Conservation (phyloP, 2,888 invertebrate species). For the Machimus atricapillus region DNA sequence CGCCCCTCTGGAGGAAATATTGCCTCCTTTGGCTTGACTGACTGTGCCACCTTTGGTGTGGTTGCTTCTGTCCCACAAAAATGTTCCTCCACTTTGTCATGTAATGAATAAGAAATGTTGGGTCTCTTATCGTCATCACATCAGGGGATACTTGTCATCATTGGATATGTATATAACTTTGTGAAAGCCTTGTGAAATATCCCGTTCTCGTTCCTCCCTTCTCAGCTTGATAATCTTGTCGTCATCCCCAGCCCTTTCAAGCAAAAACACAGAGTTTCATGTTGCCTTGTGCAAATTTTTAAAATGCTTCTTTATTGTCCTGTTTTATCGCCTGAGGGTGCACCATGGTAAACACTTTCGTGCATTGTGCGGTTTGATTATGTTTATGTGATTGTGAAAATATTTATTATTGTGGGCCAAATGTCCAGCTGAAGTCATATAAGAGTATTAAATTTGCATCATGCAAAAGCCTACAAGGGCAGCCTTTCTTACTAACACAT, state of each 20-base stretch:
- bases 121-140: background rate
- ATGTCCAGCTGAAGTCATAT: background rate
- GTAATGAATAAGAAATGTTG: conserved; percentile 35
- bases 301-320: background rate
- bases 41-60: background rate
- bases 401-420: background rate
- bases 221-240: background rate
- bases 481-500: background rate
- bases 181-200: background rate
- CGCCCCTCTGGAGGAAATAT: background rate
- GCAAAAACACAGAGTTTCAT: background rate
- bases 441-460: background rate
- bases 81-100: conserved; percentile 12
- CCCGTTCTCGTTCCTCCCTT: background rate
- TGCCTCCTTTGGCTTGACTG: background rate
- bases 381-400: background rate
- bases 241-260: background rate
- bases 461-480: background rate
- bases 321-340: background rate
- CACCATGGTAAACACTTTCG: background rate
- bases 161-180: background rate
- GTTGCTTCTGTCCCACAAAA: background rate
- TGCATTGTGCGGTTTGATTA: background rate
- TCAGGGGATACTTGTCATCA: background rate
- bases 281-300: background rate